Evolutionary conservation across 2,113 vertebrate species (phyloP).

Genomic region (Zeus faber): DNA sequence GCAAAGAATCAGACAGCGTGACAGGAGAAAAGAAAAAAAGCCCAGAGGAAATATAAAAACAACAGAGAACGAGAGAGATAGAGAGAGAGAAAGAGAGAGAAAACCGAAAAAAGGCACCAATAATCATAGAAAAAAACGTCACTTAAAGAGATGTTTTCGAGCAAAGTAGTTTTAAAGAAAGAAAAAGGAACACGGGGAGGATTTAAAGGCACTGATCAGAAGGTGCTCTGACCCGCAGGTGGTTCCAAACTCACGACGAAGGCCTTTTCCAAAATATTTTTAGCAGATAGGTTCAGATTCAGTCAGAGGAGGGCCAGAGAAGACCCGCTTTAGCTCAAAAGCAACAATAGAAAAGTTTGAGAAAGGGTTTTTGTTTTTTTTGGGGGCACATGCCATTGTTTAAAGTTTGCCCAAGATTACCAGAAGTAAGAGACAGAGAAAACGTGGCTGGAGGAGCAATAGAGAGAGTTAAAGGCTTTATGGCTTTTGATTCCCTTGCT

Average conservation of each 20-base stretch:
- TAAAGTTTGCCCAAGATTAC: slow-evolving; percentile 17
- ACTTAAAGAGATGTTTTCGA: slow-evolving; percentile 47
- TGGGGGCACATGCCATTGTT: slow-evolving; percentile 47
- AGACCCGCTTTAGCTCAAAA: slow-evolving; percentile 50
- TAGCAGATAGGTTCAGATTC: slow-evolving; percentile 20
- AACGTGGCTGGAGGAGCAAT: slow-evolving; percentile 52
- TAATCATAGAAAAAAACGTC: slow-evolving; percentile 42
- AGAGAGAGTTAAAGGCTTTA: slow-evolving; percentile 56
- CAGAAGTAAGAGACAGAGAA: slow-evolving; percentile 25
- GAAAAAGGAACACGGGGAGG: slow-evolving; percentile 11
- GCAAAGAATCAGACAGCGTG: slow-evolving; percentile 99
- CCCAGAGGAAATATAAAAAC: slow-evolving; percentile 84
- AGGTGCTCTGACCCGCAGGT: too few relatives aligned
- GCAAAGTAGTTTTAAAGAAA: slow-evolving; percentile 36
- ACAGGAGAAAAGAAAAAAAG: slow-evolving; percentile 88
- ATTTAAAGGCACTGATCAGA: slow-evolving; percentile 58
- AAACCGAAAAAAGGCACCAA: slow-evolving; percentile 65
- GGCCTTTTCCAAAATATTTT: too few relatives aligned
- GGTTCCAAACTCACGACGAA: too few relatives aligned
- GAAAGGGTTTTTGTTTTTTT: slow-evolving; percentile 1
- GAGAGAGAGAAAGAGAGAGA: slow-evolving; percentile 53
- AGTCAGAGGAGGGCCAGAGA: slow-evolving; percentile 32
- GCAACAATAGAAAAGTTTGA: slow-evolving; percentile 42
- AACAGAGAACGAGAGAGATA: slow-evolving; percentile 46
- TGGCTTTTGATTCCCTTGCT: slow-evolving; percentile 59